These are phyloP conservation scores for Miichthys miiuy DNA, from an alignment of 2,797 vertebrate species.

Conservation along the genomic window DNA sequence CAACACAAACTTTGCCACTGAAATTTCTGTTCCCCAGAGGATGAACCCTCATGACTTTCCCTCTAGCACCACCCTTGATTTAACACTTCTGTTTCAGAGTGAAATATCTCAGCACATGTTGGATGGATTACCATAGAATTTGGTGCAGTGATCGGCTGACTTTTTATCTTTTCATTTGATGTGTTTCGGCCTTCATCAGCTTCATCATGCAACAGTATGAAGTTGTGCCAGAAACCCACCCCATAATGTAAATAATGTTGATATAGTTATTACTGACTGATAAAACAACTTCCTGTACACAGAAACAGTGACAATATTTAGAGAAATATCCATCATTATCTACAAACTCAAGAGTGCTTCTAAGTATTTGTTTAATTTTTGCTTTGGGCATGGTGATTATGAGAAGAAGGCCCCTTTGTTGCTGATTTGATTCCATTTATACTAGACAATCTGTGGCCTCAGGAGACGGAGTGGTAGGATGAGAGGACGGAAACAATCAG, in stretches of 20 bases:
- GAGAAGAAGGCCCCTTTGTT: constrained; percentile 34
- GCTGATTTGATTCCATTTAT: constrained; percentile 47
- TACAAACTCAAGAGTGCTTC: constrained; percentile 13
- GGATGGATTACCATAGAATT: background rate
- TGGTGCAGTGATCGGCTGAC: background rate
- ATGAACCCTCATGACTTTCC: background rate
- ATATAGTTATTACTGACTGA: background rate
- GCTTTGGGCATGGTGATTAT: constrained; percentile 31
- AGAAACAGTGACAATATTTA: constrained; percentile 29
- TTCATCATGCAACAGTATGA: background rate
- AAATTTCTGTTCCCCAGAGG: background rate
- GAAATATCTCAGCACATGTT: background rate
- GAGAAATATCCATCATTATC: constrained; percentile 16
- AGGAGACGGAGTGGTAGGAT: constrained; percentile 51
- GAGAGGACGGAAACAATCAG: constrained; percentile 70
- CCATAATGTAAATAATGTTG: background rate
- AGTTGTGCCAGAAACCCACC: background rate
- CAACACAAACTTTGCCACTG: background rate
- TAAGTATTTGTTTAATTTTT: constrained; percentile 19
- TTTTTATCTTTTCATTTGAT: background rate
- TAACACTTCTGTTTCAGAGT: background rate
- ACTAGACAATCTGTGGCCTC: constrained; percentile 52
- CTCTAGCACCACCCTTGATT: background rate
- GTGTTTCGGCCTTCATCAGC: background rate
- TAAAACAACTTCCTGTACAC: background rate